Base-by-base conservation (phyloP, 2,113 vertebrate species). In the Cichladusa arquata region DNA sequence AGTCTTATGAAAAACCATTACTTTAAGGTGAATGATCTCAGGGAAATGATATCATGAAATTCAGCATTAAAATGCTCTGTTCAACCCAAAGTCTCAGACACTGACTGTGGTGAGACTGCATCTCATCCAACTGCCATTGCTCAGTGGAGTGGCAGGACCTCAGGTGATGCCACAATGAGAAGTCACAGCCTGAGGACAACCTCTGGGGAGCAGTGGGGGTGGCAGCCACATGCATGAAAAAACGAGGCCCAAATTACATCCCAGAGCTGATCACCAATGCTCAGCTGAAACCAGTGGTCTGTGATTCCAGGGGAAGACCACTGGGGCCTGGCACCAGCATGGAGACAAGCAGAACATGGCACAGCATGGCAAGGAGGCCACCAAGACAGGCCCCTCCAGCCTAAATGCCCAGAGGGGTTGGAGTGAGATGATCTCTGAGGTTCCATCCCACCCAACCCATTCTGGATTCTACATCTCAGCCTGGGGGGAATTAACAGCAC, bases 111-210 rank as follows among this genome's bases (percentile, higher is more conserved):
- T 1, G 9, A 81, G 40, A 44, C 19, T 16, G 34, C 34, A 29
- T 24, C 0, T 0, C 6, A 24, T 45, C 42, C 44, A 31, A 19
- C 40, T 77, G n/a, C 40, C 1, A 0, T 4, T 76, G 48, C 57
- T 88, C 44, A 42, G 0, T 3, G 48, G 57, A 26, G n/a, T 36
- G 58, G 23, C 65, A 77, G 72, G 22, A 61, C 64, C 61, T 81
- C 64, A 62, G 60, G 7, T 42, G 44, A 61, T 24, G 23, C 31
- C 20, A 28, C 2, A 3, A 8, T 5, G 67, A 70, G 64, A 70
- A 62, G 42, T 31, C 50, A 31, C 23, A 86, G 81, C 29, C 42
- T 48, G n/a, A 71, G 86, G 38, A 86, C 57, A 67, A 20, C 10
- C 79, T 56, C 53, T 6, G 4, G 14, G 14, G 58, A 48, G 65